Evolutionary conservation across 1,140 invertebrate genomes (phyloP), one percentile per base, ranked within the genome.

Genomic region (Cydia amplana): DNA sequence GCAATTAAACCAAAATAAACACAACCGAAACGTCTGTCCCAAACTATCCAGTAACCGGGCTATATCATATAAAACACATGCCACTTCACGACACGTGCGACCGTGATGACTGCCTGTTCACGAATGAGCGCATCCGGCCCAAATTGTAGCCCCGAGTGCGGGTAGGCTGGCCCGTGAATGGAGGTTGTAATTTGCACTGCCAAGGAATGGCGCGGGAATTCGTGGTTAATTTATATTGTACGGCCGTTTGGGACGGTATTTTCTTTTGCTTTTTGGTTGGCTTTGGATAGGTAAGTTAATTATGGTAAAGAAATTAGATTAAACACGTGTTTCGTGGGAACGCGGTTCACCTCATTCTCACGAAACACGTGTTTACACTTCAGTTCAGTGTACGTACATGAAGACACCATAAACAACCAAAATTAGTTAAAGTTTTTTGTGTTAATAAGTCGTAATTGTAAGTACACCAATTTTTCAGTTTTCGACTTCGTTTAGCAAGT

Each of bases 71-170:
- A 84, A 82, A 89, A 86, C 80, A 81, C 84, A 89, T 83, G 77
- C 80, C 79, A 83, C 80, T 89, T 82, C 88, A 86, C 79, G 80
- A 85, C 89, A 91, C 87, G 84, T 88, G 89, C 51, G 74, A 23
- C 76, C 65, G 32, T 72, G 72, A 74, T 78, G 74, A 77, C 40
- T 74, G 80, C 79, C 73, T 80, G 74, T 81, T 79, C 79, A 73
- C 75, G 79, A 83, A 75, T 84, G 81, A 80, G 72, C 77, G 79
- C 83, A 81, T 83, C 84, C 84, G 85, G 83, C 79, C 86, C 84
- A 86, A 90, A 89, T 89, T 89, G 84, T 87, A 85, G 74, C 76
- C 72, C 77, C 51, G 73, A 81, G 74, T 79, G 80, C 72, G 80
- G 79, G 81, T 82, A 83, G 78, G 60, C 78, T 75, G 76, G 84